A percentile compares a stretch with the other conserved stretches of the same genome.
Conservation (phyloP, 1,140 invertebrate species). For the Micrasema minimum region DNA sequence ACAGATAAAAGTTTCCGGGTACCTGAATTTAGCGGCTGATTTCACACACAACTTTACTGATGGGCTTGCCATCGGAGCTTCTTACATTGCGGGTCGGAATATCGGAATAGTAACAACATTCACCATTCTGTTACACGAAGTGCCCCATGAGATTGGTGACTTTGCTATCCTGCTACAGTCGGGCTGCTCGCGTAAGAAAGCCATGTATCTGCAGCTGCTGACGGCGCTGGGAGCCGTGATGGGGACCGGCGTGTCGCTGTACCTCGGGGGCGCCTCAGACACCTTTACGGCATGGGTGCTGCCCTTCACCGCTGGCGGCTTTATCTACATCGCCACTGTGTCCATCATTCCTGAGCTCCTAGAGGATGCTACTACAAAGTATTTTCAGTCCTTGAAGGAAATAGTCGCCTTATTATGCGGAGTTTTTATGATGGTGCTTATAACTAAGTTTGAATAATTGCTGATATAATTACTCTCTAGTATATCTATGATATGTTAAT, state of each 20-base stretch:
- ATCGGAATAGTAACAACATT: slow-evolving; percentile 90
- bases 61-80: slow-evolving; percentile 95
- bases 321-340: slow-evolving; percentile 98
- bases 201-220: slow-evolving; percentile 89
- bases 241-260: slow-evolving; percentile 88
- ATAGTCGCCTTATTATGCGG: slow-evolving; percentile 84
- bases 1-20: slow-evolving; percentile 92
- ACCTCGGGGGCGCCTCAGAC: slow-evolving; percentile 79
- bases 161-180: slow-evolving; percentile 97
- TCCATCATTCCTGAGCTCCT: slow-evolving; percentile 95
- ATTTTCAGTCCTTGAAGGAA: slow-evolving; percentile 88
- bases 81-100: slow-evolving; percentile 89
- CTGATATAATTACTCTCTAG: no score
- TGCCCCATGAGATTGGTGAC: slow-evolving; percentile 98
- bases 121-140: slow-evolving; percentile 95
- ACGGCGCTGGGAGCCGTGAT: slow-evolving; percentile 95
- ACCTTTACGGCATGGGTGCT: slow-evolving; percentile 86
- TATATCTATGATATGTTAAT: no score
- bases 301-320: slow-evolving; percentile 97
- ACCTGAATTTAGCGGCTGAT: slow-evolving; percentile 94
- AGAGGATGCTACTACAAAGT: slow-evolving; percentile 77
- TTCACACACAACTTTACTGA: slow-evolving; percentile 98
- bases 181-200: slow-evolving; percentile 89
- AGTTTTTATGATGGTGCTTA: slow-evolving; percentile 93
- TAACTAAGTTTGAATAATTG: slow-evolving; percentile 84